These are phyloP conservation scores for Microtus montanus DNA, from an alignment of 2,113 vertebrate species.

Conservation along the genomic window DNA sequence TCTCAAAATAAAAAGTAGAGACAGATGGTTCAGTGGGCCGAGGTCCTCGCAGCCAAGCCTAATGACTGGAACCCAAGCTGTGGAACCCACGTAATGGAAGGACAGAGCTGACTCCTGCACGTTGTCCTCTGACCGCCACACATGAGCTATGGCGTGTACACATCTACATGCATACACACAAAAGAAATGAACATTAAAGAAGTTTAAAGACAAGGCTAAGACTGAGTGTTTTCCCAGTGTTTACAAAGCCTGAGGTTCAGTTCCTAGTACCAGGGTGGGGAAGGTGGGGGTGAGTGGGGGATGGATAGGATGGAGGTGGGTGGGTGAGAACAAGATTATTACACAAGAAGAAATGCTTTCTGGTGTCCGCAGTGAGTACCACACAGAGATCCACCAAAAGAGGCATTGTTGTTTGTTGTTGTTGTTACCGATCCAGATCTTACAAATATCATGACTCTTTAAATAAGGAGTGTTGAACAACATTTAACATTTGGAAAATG, in stretches of 20 bases:
- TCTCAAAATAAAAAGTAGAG: too few relatives aligned
- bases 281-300: background rate
- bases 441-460: background rate
- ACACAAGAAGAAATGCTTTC: background rate
- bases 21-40: too few relatives aligned
- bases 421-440: background rate
- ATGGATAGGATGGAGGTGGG: background rate
- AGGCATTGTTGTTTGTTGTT: background rate
- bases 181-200: too few relatives aligned
- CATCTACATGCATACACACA: too few relatives aligned
- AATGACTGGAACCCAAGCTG: too few relatives aligned
- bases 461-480: slow-evolving; percentile 7
- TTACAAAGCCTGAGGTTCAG: background rate
- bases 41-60: too few relatives aligned
- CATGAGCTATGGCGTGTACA: too few relatives aligned
- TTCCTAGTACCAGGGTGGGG: background rate
- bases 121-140: too few relatives aligned
- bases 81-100: too few relatives aligned
- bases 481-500: slow-evolving; percentile 1
- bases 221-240: too few relatives aligned
- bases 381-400: background rate
- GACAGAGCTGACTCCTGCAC: too few relatives aligned
- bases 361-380: background rate
- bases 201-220: background rate
- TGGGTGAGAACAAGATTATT: background rate